Conservation (phyloP, 2,113 vertebrate species). For the Pipra filicauda region DNA sequence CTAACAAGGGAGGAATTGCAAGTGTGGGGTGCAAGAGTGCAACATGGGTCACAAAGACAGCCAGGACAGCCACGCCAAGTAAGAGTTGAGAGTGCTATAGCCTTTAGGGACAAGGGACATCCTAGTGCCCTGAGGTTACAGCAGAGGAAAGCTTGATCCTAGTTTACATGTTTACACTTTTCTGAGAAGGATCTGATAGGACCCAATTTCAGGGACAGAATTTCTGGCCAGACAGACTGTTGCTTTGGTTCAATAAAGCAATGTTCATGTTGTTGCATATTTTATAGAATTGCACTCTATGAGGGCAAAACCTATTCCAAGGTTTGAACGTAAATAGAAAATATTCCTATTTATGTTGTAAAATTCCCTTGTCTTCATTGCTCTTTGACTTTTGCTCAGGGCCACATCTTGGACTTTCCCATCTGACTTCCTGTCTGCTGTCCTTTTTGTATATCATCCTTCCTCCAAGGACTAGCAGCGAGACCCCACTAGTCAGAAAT, state of each 20-base stretch:
- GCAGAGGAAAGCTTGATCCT: background rate
- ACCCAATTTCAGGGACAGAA: background rate
- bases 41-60: background rate
- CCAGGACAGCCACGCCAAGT: rapidly evolving
- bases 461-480: background rate
- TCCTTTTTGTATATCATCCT: background rate
- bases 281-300: background rate
- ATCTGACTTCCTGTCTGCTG: background rate
- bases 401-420: rapidly evolving
- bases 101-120: background rate
- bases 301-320: background rate
- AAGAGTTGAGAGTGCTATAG: background rate
- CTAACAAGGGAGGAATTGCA: background rate
- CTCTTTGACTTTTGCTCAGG: background rate
- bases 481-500: background rate
- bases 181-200: background rate
- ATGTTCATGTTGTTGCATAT: background rate
- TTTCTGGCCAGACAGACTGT: background rate
- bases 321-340: background rate
- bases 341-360: background rate
- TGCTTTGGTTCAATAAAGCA: background rate
- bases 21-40: background rate
- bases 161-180: background rate
- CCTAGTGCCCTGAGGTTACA: background rate
- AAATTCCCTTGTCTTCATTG: background rate